These are phyloP conservation scores for Cerceris rybyensis DNA, from an alignment of 2,888 invertebrate species.

Conservation along the genomic window DNA sequence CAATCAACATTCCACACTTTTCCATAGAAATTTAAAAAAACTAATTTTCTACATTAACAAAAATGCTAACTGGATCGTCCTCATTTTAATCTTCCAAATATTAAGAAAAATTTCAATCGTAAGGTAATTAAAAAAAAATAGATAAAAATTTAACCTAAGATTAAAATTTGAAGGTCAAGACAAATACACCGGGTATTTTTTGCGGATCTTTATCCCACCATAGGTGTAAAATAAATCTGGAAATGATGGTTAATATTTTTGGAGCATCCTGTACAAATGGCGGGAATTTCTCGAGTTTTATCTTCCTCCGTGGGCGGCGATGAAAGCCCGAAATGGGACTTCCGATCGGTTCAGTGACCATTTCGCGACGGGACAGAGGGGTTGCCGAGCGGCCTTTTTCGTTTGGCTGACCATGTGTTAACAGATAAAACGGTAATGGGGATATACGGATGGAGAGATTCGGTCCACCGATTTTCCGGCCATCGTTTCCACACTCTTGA, in stretches of 20 bases:
- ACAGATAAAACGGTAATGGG: conserved; percentile 69
- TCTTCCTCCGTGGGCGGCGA: background rate
- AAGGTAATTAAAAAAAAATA: no score
- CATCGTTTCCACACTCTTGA: background rate
- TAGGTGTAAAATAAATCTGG: background rate
- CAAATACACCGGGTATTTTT: no score
- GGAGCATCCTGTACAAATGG: conserved; percentile 3
- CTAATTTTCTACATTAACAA: no score
- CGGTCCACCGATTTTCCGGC: conserved; percentile 19
- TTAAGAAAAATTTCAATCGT: no score
- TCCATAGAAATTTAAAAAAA: no score
- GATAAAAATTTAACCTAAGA: no score
- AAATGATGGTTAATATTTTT: background rate
- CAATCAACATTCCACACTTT: no score
- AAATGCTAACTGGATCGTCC: no score
- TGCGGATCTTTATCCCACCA: no score
- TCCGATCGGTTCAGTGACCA: conserved; percentile 21
- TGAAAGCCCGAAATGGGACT: conserved; percentile 8
- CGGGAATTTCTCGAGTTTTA: conserved; percentile 12
- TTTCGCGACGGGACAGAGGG: conserved; percentile 16
- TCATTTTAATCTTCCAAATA: no score
- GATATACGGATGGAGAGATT: conserved; percentile 17
- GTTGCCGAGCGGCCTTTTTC: conserved; percentile 30
- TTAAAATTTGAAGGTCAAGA: no score
- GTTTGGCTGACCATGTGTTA: conserved; percentile 73